Evolutionary conservation across 2,888 invertebrate species (phyloP).

Genomic region (Acleris emargana): DNA sequence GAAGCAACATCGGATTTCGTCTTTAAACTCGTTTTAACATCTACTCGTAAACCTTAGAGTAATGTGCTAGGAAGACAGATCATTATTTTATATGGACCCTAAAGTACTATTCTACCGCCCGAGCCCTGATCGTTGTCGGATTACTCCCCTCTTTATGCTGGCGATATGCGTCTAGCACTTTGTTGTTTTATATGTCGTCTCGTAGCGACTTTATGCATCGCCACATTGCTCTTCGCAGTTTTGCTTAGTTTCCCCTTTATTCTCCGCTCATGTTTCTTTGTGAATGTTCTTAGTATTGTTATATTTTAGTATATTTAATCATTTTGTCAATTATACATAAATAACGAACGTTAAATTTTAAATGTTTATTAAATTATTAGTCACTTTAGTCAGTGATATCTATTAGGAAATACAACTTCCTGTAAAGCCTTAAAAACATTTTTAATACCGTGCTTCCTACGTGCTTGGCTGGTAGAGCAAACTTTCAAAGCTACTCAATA

Average conservation of each 20-base stretch:
- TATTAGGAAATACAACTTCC: too few relatives aligned
- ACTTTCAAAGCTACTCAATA: slow-evolving; percentile 44
- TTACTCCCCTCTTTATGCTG: slow-evolving; percentile 75
- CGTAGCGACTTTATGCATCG: slow-evolving; percentile 78
- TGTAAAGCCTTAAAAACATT: too few relatives aligned
- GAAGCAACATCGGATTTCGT: slow-evolving; percentile 27
- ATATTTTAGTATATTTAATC: too few relatives aligned
- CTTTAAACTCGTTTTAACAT: slow-evolving; percentile 50
- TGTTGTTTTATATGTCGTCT: slow-evolving; percentile 82
- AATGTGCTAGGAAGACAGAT: slow-evolving; percentile 65
- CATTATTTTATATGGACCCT: slow-evolving; percentile 73
- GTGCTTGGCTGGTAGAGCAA: background rate
- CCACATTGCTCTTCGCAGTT: slow-evolving; percentile 80
- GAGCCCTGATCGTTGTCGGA: slow-evolving; percentile 69
- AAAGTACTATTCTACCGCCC: slow-evolving; percentile 66
- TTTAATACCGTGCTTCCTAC: too few relatives aligned
- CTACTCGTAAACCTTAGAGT: slow-evolving; percentile 54
- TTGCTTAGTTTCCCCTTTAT: slow-evolving; percentile 72
- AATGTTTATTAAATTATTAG: too few relatives aligned
- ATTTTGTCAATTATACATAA: too few relatives aligned
- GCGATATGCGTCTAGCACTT: slow-evolving; percentile 79
- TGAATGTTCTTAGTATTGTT: slow-evolving; percentile 49
- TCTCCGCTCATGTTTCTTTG: slow-evolving; percentile 78
- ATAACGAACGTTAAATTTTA: too few relatives aligned
- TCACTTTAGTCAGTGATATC: too few relatives aligned